phyloP scores from a whole-genome alignment of 2,888 invertebrate genomes.

The Hirudinaria manillensis region DNA sequence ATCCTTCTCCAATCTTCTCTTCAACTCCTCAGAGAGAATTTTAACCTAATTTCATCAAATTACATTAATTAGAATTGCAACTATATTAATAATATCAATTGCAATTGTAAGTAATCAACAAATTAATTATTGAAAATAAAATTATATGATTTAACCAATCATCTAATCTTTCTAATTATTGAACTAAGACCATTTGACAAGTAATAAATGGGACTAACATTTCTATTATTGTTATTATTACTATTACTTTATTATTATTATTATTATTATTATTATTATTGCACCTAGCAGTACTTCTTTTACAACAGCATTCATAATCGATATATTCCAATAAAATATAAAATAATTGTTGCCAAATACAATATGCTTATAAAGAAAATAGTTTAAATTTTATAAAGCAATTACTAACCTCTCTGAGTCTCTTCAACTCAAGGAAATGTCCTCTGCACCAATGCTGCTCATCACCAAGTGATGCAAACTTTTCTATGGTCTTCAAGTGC shows the following conservation, averaged over 20 bases:
- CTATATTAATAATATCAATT: not conserved
- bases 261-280: too few species aligned
- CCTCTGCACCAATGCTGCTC: slow-evolving; percentile 55
- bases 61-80: too few species aligned
- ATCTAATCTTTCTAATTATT: too few species aligned
- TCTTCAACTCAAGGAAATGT: slow-evolving; percentile 45
- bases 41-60: not conserved
- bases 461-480: slow-evolving; percentile 43
- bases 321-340: too few species aligned
- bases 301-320: too few species aligned
- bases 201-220: too few species aligned
- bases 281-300: too few species aligned
- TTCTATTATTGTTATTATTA: too few species aligned
- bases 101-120: not conserved
- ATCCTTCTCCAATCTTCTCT: not conserved
- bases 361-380: not conserved
- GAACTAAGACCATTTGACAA: too few species aligned
- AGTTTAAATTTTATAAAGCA: too few species aligned
- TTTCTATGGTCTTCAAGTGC: not conserved
- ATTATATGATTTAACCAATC: not conserved
- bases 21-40: not conserved
- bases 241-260: too few species aligned
- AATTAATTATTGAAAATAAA: not conserved
- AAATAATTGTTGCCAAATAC: too few species aligned
- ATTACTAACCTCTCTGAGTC: slow-evolving; percentile 46